These are phyloP conservation scores for Colaptes auratus DNA, from an alignment of 2,113 vertebrate species.

Conservation along the genomic window DNA sequence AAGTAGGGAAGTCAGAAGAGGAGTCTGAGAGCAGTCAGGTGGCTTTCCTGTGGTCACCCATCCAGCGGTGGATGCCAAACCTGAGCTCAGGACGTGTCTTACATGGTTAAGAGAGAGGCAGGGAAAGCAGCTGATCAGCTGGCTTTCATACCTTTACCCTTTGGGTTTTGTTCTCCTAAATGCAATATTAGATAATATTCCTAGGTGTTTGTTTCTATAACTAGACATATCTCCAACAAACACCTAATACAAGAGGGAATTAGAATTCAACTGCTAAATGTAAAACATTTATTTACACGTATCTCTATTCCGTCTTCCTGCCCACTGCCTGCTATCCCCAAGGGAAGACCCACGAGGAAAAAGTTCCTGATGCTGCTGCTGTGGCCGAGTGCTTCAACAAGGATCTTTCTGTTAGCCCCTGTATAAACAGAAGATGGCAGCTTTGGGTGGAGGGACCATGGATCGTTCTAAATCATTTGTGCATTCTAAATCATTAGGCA, in stretches of 20 bases:
- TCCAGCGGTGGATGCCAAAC: background rate
- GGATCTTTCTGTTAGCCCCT: slow-evolving; percentile 12
- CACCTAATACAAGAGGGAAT: background rate
- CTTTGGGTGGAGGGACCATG: background rate
- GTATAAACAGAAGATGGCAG: background rate
- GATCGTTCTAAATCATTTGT: background rate
- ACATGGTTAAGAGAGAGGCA: background rate
- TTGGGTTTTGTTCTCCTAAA: background rate
- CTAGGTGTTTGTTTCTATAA: background rate
- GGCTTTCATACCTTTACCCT: background rate
- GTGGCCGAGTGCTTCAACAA: background rate
- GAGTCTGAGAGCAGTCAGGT: background rate
- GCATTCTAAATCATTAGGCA: background rate
- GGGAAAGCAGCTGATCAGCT: background rate
- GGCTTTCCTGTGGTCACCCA: background rate
- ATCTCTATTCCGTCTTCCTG: background rate
- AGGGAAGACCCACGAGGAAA: background rate
- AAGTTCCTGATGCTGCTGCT: background rate
- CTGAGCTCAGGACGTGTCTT: background rate
- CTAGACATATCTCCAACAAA: background rate
- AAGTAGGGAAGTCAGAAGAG: background rate
- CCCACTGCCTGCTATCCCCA: background rate
- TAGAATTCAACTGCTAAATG: background rate
- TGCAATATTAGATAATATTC: background rate
- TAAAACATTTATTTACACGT: background rate